These are phyloP conservation scores for human (Homo sapiens) DNA, from an alignment of 2,113 vertebrate species.

Conservation along the genomic window DNA sequence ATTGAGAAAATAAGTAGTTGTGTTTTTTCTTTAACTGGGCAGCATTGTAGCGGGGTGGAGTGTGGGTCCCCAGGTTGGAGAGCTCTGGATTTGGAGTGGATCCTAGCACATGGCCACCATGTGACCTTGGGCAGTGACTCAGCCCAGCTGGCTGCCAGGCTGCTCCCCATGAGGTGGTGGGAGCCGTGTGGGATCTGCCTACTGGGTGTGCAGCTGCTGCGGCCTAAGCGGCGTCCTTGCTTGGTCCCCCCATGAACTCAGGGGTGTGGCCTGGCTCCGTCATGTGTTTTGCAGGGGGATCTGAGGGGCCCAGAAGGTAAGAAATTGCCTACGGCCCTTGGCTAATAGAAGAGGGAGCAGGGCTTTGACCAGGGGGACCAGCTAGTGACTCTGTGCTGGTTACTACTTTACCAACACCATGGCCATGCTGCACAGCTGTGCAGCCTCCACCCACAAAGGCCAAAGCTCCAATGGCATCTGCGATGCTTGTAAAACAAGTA, in stretches of 20 bases:
- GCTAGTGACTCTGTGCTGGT: background rate
- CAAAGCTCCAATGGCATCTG: background rate
- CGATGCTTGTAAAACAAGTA: background rate
- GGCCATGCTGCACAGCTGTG: too few species aligned
- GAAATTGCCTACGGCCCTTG: background rate
- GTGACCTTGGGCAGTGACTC: background rate
- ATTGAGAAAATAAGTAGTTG: background rate
- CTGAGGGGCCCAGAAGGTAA: background rate
- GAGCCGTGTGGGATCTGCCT: fast-evolving
- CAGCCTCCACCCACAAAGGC: background rate
- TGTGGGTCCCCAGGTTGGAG: background rate
- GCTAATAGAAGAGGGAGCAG: background rate
- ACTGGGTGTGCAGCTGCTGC: background rate
- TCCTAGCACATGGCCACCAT: fast-evolving
- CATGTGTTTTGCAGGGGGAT: background rate
- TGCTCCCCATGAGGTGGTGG: background rate
- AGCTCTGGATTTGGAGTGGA: background rate
- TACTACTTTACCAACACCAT: fast-evolving
- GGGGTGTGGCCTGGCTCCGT: fast-evolving
- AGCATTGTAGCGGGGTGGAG: background rate
- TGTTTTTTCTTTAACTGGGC: background rate
- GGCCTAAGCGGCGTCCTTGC: fast-evolving
- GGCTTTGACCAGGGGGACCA: background rate
- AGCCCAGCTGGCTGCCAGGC: background rate
- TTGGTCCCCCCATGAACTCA: too few species aligned